Conservation (phyloP, 2,113 vertebrate species). For the Pionites leucogaster region DNA sequence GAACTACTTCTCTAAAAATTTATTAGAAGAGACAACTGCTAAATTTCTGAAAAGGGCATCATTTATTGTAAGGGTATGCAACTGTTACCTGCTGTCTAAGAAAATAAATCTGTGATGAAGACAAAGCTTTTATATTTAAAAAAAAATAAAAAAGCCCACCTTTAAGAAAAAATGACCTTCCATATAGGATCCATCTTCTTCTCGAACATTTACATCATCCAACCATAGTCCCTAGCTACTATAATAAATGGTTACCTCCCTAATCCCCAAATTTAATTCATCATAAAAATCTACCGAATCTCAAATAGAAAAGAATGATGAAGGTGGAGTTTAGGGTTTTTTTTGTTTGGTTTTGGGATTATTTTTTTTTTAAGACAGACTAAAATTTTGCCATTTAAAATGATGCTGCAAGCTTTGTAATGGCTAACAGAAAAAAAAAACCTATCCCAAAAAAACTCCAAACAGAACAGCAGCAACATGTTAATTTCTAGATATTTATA, state of each 20-base stretch:
- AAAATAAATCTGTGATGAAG: background rate
- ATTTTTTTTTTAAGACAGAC: background rate
- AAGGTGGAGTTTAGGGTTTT: rapidly evolving
- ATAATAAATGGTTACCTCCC: background rate
- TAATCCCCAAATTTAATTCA: background rate
- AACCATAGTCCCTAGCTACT: background rate
- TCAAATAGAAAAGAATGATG: background rate
- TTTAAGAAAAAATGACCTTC: background rate
- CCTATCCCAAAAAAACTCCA: background rate
- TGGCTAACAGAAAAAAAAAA: background rate
- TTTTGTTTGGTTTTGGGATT: background rate
- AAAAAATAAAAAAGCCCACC: rapidly evolving
- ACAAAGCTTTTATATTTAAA: background rate
- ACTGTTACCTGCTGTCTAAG: background rate
- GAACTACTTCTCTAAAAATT: background rate
- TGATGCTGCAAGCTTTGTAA: background rate
- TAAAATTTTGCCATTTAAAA: background rate
- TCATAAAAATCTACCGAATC: background rate
- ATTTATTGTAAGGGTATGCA: background rate
- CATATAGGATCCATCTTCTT: background rate
- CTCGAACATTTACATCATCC: background rate
- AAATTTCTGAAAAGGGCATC: background rate
- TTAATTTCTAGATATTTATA: background rate
- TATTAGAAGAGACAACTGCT: background rate
- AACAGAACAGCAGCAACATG: background rate